Evolutionary conservation across 2,113 vertebrate species (phyloP), one percentile per base, ranked within the genome.

Genomic region (Gymnarchus niloticus): DNA sequence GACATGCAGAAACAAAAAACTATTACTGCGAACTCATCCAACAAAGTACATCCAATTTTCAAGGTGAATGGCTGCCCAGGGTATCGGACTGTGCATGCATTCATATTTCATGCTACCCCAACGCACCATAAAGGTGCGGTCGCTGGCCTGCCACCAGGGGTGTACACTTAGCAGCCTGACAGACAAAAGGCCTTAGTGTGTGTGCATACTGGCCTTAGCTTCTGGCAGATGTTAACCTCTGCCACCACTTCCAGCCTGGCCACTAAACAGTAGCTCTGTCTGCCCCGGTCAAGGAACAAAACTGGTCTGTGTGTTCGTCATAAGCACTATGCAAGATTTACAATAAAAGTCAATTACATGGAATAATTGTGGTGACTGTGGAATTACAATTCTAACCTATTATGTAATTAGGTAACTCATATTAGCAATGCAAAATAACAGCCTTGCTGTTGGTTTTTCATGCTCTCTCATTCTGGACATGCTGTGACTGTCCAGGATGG

Each of bases 31-130:
- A 33, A 59, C 76, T 28, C 84, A 80, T 25, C 54, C 23, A 10
- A 56, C 84, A 48, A 78, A 80, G 52, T 28, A 37, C 69, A 56
- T 78, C 52, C 73, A 80, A 57, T 85, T 78, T 80, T 80, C 52
- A 57, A 80, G 84, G 69, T 48, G 84, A 85, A 54, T 19, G 12
- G 84, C 49, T 57, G 51, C 54, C 21, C 51, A 44, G 41, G 52
- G 44, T 21, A 54, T 54, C 81, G 33, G 65, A 28, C 41, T 1
- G 73, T 56, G 84, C 69, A 54, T 28, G 23, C 21, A 52, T 46
- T 57, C 73, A 57, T 80, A 80, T 85, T 85, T 80, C 84, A 51
- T 44, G 84, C 33, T 46, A 14, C 41, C 7, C 37, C 23, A 25
- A n/a, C 51, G 4, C 41, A 2, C 17, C 23, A 37, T 3, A 51